Evolutionary conservation across 2,888 invertebrate species (phyloP).

Genomic region (Leptopterna dolabrata): DNA sequence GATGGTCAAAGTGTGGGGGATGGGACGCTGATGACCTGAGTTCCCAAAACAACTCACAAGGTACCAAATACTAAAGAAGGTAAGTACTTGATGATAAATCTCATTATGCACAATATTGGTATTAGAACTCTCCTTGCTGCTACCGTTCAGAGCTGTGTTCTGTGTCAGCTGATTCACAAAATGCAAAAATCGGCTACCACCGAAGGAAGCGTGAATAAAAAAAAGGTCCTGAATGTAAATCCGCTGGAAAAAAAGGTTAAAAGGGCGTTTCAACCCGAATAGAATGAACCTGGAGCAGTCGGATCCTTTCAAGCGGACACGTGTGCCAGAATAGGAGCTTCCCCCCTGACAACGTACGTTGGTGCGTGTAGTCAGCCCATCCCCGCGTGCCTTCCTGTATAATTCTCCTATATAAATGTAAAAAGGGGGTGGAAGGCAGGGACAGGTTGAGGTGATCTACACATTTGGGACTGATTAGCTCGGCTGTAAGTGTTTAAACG

Average conservation of each 20-base stretch:
- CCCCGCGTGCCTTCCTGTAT: slow-evolving; percentile 27
- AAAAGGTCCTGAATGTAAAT: background rate
- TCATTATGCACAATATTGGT: too few relatives aligned
- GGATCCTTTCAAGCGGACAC: slow-evolving; percentile 19
- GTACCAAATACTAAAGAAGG: too few relatives aligned
- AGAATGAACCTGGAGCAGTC: slow-evolving; percentile 10
- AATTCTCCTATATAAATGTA: slow-evolving; percentile 46
- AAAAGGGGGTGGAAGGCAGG: slow-evolving; percentile 3
- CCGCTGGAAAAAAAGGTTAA: slow-evolving; percentile 8
- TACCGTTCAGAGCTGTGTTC: too few relatives aligned
- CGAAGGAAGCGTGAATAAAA: background rate
- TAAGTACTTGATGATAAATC: too few relatives aligned
- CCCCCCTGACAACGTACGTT: slow-evolving; percentile 6
- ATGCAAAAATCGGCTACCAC: background rate
- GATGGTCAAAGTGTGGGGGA: too few relatives aligned
- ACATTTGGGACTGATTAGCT: slow-evolving; percentile 40
- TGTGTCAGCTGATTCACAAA: background rate
- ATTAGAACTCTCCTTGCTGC: too few relatives aligned
- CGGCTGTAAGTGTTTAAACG: slow-evolving; percentile 18
- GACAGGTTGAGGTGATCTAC: slow-evolving; percentile 36
- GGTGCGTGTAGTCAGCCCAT: slow-evolving; percentile 26
- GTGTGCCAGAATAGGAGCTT: slow-evolving; percentile 1
- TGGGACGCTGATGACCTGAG: too few relatives aligned
- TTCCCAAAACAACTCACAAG: too few relatives aligned
- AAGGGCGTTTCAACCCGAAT: slow-evolving; percentile 15